Evolutionary conservation across 92 coral and sea anemone species (phyloP).

Genomic region (Isaurus tuberculatus): DNA sequence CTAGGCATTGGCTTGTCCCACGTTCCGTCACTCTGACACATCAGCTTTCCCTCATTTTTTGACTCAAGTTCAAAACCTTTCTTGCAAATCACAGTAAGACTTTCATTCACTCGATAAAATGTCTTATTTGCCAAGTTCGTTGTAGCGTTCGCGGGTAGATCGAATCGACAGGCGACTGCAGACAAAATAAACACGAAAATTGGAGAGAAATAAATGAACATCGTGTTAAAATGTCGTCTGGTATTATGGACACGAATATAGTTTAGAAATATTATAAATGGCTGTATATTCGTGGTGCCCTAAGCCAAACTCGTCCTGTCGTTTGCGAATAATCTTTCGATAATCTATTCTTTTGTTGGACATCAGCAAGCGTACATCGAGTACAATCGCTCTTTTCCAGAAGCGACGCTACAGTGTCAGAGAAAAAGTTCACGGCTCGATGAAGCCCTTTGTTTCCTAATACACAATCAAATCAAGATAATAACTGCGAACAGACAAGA

Average conservation of each 20-base stretch:
- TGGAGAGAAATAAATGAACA: conserved; percentile 22
- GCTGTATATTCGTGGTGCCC: background rate
- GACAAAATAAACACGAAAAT: conserved; percentile 37
- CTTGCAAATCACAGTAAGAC: conserved; percentile 63
- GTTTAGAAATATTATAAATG: background rate
- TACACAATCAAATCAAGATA: conserved; percentile 39
- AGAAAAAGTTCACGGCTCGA: conserved; percentile 29
- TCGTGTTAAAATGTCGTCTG: conserved; percentile 8
- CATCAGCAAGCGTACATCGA: conserved; percentile 21
- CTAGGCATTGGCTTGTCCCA: conserved; percentile 73
- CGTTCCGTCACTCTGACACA: conserved; percentile 62
- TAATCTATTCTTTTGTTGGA: conserved; percentile 33
- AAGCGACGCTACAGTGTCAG: conserved; percentile 10
- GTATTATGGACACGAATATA: background rate
- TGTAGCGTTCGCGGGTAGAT: conserved; percentile 62
- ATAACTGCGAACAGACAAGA: conserved; percentile 22
- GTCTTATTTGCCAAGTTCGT: conserved; percentile 45
- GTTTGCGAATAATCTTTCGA: conserved; percentile 12
- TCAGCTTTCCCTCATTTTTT: conserved; percentile 66
- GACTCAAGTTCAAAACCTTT: conserved; percentile 55
- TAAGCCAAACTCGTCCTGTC: background rate
- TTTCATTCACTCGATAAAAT: conserved; percentile 68
- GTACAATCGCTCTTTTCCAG: conserved; percentile 33
- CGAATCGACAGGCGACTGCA: conserved; percentile 79
- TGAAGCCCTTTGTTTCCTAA: conserved; percentile 33